Base-by-base conservation (phyloP, 2,113 vertebrate species). In the Xiphophorus maculatus region DNA sequence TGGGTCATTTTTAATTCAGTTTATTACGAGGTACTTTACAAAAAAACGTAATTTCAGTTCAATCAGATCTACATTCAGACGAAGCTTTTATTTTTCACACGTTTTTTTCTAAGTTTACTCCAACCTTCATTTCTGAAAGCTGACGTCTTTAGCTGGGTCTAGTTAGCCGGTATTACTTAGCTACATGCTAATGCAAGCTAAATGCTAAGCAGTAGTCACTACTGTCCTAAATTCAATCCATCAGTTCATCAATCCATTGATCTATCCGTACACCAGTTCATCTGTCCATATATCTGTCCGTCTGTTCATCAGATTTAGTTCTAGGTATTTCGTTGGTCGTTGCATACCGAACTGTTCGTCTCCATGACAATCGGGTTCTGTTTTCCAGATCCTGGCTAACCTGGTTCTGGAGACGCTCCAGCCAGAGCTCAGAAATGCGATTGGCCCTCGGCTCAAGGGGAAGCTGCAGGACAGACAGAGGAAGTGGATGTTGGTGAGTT, bases 351-450 rank as follows among this genome's bases (percentile, higher is more conserved):
- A 58, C 1, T 30, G 61, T 11, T 64, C 10, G 11, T 32, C 33
- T 25, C 3, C 33, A 70, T 72, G 25, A 62, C 60, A n/a, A n/a
- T 2, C n/a, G 7, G 33, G 1, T 71, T 19, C 61, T 69, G 2
- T 85, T 35, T 42, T 84, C 25, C 63, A 99, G 98, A 95, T 99
- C 77, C 93, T 99, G 74, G 95, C 96, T 85, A 98, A 98, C 85
- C 93, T 99, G 89, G 97, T 97, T 88, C 98, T 99, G 98, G 98
- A 99, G 91, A 96, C 94, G 25, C 95, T 99, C 69, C 94, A 96
- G 11, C 96, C 97, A 0, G 96, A 98, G 81, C 93, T 99, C 79
- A 93, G 95, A 80, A 93, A 72, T 0, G 65, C 89, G 77, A 98
- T 99, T 0, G 89, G 89, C 1, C 97, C 97, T 1, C 94, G 96